Base-by-base conservation (phyloP, 1,140 invertebrate species). In the Hormaphis cornu region DNA sequence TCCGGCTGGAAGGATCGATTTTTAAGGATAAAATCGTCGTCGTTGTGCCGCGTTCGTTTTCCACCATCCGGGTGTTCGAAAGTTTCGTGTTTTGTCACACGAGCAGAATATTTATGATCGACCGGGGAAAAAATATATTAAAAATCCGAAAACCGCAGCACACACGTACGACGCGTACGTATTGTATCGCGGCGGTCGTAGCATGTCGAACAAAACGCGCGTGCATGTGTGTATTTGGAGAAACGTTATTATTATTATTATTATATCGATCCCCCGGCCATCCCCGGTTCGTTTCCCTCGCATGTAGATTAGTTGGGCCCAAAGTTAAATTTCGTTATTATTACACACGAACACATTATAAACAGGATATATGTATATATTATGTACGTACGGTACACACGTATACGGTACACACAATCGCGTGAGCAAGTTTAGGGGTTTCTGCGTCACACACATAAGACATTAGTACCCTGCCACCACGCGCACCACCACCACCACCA, bases 291-390 rank as follows among this genome's bases (percentile, higher is more conserved):
- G 58, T 63, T 63, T 63, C 58, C 58, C 61, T 66, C 61, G n/a
- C n/a, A 33, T 66, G 61, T 66, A 66, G 61, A 66, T 66, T 66
- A 66, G 61, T 66, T 30, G 58, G 42, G 40, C 58, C 58, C 58
- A 50, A 66, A 66, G 61, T 66, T 66, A 66, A 66, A 66, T 66
- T 66, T 66, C 61, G 61, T 66, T 66, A 66, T n/a, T n/a, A n/a
- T 66, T 66, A 66, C 61, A 66, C 61, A 66, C 61, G 61, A 66
- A 66, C 61, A 50, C 61, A 66, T 66, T 66, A 66, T 66, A 66
- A 66, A n/a, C n/a, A 66, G 61, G 61, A 66, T 66, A 66, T 66
- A 66, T 42, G 33, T 58, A 24, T 40, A 40, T 35, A 35, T 58
- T n/a, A n/a, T n/a, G n/a, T n/a, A n/a, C n/a, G n/a, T n/a, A n/a